These are phyloP conservation scores for Philhelius pedissequus DNA, from an alignment of 2,888 invertebrate species.

Conservation along the genomic window DNA sequence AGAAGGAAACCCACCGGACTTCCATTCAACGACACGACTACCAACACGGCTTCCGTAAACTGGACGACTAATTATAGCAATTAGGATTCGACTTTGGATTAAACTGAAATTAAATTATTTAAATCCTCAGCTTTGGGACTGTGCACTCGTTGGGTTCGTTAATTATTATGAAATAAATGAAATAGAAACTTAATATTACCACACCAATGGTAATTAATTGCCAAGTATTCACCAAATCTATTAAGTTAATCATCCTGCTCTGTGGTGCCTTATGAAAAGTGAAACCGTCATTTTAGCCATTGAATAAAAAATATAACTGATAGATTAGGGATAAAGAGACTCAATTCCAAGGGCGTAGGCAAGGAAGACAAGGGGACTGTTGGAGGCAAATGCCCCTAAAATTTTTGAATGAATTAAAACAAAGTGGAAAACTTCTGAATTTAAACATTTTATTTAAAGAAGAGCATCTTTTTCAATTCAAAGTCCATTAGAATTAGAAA, in stretches of 20 bases:
- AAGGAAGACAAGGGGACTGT: too few relatives aligned
- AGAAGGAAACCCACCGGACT: slow-evolving; percentile 15
- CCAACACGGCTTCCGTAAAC: background rate
- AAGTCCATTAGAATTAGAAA: too few relatives aligned
- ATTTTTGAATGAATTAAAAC: too few relatives aligned
- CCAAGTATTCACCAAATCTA: background rate
- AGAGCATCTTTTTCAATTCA: too few relatives aligned
- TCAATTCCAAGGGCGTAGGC: too few relatives aligned
- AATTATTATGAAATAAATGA: slow-evolving; percentile 62
- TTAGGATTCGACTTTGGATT: slow-evolving; percentile 58
- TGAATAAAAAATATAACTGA: background rate
- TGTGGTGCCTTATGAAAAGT: background rate
- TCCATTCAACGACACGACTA: slow-evolving; percentile 2
- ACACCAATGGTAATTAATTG: slow-evolving; percentile 27
- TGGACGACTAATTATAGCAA: slow-evolving; percentile 55
- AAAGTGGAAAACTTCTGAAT: too few relatives aligned
- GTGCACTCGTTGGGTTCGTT: slow-evolving; percentile 19
- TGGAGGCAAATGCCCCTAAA: too few relatives aligned
- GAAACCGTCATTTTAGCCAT: background rate
- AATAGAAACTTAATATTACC: slow-evolving; percentile 45
- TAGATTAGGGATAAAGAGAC: slow-evolving; percentile 3
- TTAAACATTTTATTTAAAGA: too few relatives aligned
- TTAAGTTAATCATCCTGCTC: background rate
- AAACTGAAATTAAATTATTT: slow-evolving; percentile 60
- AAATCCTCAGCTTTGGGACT: slow-evolving; percentile 30